Evolutionary conservation across 2,797 vertebrate genomes (phyloP).

Genomic region (Rhinichthys osculus): DNA sequence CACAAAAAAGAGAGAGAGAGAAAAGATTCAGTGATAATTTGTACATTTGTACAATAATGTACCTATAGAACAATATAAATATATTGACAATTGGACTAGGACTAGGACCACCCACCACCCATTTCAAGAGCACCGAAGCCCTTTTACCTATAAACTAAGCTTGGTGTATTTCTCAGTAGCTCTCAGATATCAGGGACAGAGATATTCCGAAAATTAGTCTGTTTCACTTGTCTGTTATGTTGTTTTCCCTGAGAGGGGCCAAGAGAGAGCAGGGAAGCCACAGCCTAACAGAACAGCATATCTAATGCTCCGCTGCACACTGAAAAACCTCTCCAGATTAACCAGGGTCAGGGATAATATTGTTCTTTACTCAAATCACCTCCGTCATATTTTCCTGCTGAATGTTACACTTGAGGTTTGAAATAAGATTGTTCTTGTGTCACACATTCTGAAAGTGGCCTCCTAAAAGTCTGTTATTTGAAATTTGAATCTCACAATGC

Average conservation of each 20-base stretch:
- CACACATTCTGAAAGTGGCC: conserved; percentile 35
- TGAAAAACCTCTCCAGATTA: conserved; percentile 34
- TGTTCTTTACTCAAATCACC: conserved; percentile 58
- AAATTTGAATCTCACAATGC: conserved; percentile 23
- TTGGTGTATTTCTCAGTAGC: not conserved
- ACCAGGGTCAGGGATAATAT: conserved; percentile 59
- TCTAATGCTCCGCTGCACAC: conserved; percentile 34
- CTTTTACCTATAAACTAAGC: conserved; percentile 17
- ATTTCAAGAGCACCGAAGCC: not conserved
- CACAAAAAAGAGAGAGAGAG: not conserved
- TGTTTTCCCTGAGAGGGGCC: conserved; percentile 32
- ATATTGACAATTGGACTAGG: not conserved
- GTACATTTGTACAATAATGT: not conserved
- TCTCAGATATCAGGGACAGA: conserved; percentile 33
- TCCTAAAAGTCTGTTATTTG: conserved; percentile 35
- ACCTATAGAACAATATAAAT: not conserved
- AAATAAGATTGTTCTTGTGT: conserved; percentile 33
- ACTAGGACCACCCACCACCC: not conserved
- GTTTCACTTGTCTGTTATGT: conserved; percentile 40
- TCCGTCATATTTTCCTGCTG: conserved; percentile 52
- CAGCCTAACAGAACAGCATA: conserved; percentile 44
- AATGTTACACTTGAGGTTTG: conserved; percentile 34
- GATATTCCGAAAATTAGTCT: conserved; percentile 21
- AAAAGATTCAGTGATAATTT: not conserved
- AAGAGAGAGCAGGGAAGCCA: conserved; percentile 34